Percentiles rank a stretch among this genome's conserved stretches.
These are phyloP conservation scores for Syngnathus floridae DNA, from an alignment of 2,113 vertebrate genomes.

Conservation along the genomic window DNA sequence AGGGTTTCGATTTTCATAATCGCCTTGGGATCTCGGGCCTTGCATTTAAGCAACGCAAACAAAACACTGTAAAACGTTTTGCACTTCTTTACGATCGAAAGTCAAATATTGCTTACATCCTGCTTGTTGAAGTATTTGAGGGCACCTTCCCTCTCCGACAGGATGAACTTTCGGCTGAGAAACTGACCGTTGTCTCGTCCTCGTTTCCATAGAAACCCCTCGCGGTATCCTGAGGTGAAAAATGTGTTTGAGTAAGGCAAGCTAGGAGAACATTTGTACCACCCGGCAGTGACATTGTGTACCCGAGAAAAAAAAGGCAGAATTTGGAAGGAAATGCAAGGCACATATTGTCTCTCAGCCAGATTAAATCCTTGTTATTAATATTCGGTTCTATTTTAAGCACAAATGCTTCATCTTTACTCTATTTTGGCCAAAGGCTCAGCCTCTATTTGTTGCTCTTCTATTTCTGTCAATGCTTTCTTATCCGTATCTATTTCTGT, in stretches of 20 bases:
- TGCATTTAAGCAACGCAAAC: not conserved
- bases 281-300: conserved; percentile 7
- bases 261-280: conserved; percentile 13
- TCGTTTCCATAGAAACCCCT: conserved; percentile 94
- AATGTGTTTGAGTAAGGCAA: conserved; percentile 6
- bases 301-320: not conserved
- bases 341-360: conserved; percentile 6
- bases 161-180: conserved; percentile 86
- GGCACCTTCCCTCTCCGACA: conserved; percentile 86
- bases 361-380: conserved; percentile 31
- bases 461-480: conserved; percentile 21
- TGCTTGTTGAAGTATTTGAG: conserved; percentile 96
- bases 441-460: conserved; percentile 12
- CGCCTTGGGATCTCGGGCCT: conserved; percentile 92
- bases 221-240: conserved; percentile 79
- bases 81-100: not conserved
- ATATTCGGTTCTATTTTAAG: conserved; percentile 33
- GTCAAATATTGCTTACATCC: conserved; percentile 72
- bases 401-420: conserved; percentile 12
- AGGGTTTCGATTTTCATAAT: conserved; percentile 88
- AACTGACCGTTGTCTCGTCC: conserved; percentile 94
- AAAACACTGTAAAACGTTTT: not conserved
- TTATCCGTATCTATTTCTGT: conserved; percentile 37
- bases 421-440: conserved; percentile 33
- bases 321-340: not conserved